Base-by-base conservation (phyloP, 1,140 invertebrate genomes). In the Drosophila persimilis region DNA sequence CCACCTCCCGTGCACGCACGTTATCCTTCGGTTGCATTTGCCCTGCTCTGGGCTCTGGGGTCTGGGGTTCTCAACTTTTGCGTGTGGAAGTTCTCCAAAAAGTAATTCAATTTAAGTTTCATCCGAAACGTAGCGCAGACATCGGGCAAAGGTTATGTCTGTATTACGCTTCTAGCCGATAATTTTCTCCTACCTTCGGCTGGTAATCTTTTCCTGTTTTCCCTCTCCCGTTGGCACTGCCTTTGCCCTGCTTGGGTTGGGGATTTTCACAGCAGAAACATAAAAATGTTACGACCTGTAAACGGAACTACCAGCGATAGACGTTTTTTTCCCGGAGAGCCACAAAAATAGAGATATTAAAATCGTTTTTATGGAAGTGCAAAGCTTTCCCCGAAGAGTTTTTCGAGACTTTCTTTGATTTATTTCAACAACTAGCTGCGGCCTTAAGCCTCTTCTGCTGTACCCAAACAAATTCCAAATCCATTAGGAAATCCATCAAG, bases 21-120 rank as follows among this genome's bases (percentile, higher is more conserved):
- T 39, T 39, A 39, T 39, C 31, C 39, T 57, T 53, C 47, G 56
- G 65, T 70, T 70, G 46, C 54, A 73, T 70, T 57, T 54, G 2
- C 31, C 9, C 31, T 35, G 11, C 31, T 9, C 9, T 56, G 24
- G 43, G 24, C 48, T 17, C 17, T 17, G 17, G 17, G 17, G 17
- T 15, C 15, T 15, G 15, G 15, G 15, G 15, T 0, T 15, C 51
- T 50, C 53, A 54, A 62, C 65, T 46, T 43, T 39, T 39, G 11
- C 35, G 35, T 39, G 35, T 29, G 41, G 50, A 71, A 75, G 60
- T 61, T 61, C 47, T 56, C 67, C 67, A 39, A 60, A 74, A 72
- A 56, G 67, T 75, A 75, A 75, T 75, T 75, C 73, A 72, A 75
- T 75, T 75, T 75, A 72, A 72, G 52, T 60, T 72, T 47, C 35